Evolutionary conservation across 2,113 vertebrate genomes (phyloP), one percentile per base, ranked within the genome.

Genomic region (Oplegnathus fasciatus): DNA sequence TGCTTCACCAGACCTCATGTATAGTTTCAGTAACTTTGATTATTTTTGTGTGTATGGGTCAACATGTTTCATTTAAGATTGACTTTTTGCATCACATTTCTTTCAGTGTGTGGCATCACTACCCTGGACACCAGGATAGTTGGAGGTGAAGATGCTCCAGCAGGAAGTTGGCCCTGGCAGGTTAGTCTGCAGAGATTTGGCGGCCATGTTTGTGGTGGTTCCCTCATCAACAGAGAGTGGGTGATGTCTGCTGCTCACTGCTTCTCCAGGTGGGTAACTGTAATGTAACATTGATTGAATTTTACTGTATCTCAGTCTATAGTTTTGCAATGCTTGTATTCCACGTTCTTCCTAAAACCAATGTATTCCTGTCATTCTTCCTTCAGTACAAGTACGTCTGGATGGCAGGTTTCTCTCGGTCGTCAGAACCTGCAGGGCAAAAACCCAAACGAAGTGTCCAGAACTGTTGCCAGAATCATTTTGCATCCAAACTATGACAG

Each of bases 161-260:
- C 40, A 0, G 93, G 94, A 17, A 61, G 82, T 71, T 96, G 95
- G 95, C 95, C 95, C 0, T 96, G 95, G 95, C 95, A 96, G 57
- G 92, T 71, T 44, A 95, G 95, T 58, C 83, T 96, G 68, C 83
- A 88, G 13, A 17, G 11, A 1, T 28, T 24, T 14, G 82, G 78
- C 1, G 0, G 20, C 8, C 93, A 94, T 76, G 18, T 92, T 1
- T 96, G 96, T 72, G 95, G 95, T 9, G 95, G 94, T 55, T 93
- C 95, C 34, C 92, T 96, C 75, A 81, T 96, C 81, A 90, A 88
- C 65, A 91, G 74, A 15, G 86, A 91, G 54, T 96, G 95, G 95
- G 92, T 96, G 69, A 80, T 96, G 79, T 91, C 94, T 0, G 96
- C 96, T 2, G 78, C 78, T 40, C 78, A 80, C 78, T 80, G 78